Evolutionary conservation across 2,797 vertebrate species (phyloP).

Genomic region (Trichosurus vulpecula): DNA sequence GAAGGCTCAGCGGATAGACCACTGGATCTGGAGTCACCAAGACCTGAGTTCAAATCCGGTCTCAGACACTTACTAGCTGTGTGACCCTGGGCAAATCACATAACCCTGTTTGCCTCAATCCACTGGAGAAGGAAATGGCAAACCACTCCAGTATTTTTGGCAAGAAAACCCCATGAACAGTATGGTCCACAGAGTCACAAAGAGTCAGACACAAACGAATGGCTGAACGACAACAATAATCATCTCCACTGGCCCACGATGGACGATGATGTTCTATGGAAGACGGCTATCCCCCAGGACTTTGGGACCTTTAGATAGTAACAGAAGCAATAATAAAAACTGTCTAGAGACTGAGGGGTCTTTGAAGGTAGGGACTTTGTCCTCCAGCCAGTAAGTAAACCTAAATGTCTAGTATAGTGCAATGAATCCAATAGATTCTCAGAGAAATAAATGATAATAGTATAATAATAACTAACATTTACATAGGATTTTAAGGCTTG

Average conservation of each 20-base stretch:
- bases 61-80: background rate
- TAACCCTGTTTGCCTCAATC: background rate
- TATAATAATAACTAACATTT: constrained; percentile 7
- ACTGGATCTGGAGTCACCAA: background rate
- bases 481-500: background rate
- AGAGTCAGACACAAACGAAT: background rate
- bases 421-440: constrained; percentile 23
- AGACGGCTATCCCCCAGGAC: constrained; percentile 19
- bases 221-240: background rate
- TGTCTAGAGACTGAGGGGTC: constrained; percentile 13
- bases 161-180: background rate
- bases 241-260: background rate
- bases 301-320: background rate
- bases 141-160: background rate
- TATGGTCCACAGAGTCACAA: background rate
- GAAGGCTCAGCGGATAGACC: background rate
- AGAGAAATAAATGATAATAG: background rate
- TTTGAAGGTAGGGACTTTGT: constrained; percentile 10
- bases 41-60: background rate
- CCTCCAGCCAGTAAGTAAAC: background rate
- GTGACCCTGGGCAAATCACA: background rate
- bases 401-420: background rate
- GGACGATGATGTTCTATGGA: constrained; percentile 13
- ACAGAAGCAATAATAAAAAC: background rate
- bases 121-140: background rate